Base-by-base conservation (phyloP, 2,888 invertebrate species). In the Drosophila siamana region DNA sequence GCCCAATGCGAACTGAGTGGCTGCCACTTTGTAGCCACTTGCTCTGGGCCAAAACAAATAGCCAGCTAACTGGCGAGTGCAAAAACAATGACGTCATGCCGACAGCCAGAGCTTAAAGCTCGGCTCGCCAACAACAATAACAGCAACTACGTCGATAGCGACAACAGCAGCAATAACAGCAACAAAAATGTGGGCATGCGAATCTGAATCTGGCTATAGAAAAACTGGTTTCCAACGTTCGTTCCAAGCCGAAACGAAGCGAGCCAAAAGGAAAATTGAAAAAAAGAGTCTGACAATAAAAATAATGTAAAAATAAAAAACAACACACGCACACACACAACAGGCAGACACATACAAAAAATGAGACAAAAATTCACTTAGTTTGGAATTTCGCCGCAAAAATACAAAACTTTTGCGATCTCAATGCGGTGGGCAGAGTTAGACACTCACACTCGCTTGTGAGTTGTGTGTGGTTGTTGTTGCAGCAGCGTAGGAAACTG, bases 1-100 rank as follows among this genome's bases (percentile, higher is more conserved):
- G 91, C 89, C 88, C 81, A 71, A 80, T 82, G 82, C 69, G 77
- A 87, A 90, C 90, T 90, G 90, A 84, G 73, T 57, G 69, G 66
- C 69, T 63, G 69, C 67, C 59, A 61, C 52, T 64, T 72, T 74
- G 61, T 51, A 43, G 69, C 69, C 74, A 73, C 73, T 73, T 74
- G 73, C 73, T 69, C 56, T 79, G 71, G 71, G 74, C 73, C 80
- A 70, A 73, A 83, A 74, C 72, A 69, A 73, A 69, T 52, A 70
- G 15, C 28, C 28, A 41, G 54, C 50, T 13, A 59, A 36, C 62
- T 56, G 52, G 64, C 54, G 63, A 60, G 61, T 70, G 70, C 75
- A 50, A 64, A 89, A 88, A 83, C 81, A 72, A 86, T 89, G 89
- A 89, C 89, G 90, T 90, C 89, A 90, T 75, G 15, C 15, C 15